Evolutionary conservation across 2,113 vertebrate genomes (phyloP).

Genomic region (Tamias sibiricus): DNA sequence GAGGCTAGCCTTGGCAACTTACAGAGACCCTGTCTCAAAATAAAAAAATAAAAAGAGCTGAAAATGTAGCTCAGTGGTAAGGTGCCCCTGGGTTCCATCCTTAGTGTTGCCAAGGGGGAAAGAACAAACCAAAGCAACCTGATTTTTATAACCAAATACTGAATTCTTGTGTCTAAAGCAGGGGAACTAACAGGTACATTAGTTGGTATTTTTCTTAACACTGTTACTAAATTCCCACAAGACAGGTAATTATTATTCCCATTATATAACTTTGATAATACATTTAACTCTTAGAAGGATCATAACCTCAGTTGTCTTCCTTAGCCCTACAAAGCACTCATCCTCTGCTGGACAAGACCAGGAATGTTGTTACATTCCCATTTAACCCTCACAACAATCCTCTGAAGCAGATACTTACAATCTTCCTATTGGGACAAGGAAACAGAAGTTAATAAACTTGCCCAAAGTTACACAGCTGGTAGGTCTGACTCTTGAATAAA

Average conservation of each 20-base stretch:
- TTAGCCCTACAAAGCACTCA: not conserved
- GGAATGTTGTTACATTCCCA: not conserved
- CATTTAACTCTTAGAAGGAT: not conserved
- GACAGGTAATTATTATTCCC: not conserved
- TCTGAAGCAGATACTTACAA: not conserved
- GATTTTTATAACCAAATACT: not conserved
- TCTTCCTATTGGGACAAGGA: not conserved
- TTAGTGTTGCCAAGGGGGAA: no score
- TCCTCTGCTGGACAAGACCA: not conserved
- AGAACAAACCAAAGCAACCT: not conserved
- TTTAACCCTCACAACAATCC: not conserved
- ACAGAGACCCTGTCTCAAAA: no score
- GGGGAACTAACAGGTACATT: not conserved
- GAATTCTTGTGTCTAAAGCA: not conserved
- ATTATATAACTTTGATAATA: not conserved
- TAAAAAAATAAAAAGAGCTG: no score
- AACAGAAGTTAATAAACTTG: not conserved
- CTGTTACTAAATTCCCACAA: not conserved
- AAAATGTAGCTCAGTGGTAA: no score
- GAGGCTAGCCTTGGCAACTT: not conserved
- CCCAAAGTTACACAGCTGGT: not conserved
- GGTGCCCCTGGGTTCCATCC: no score
- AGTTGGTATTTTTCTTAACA: not conserved
- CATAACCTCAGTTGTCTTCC: not conserved
- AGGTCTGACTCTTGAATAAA: not conserved